Evolutionary conservation across 2,797 vertebrate genomes (phyloP).

Genomic region (Trachurus trachurus): DNA sequence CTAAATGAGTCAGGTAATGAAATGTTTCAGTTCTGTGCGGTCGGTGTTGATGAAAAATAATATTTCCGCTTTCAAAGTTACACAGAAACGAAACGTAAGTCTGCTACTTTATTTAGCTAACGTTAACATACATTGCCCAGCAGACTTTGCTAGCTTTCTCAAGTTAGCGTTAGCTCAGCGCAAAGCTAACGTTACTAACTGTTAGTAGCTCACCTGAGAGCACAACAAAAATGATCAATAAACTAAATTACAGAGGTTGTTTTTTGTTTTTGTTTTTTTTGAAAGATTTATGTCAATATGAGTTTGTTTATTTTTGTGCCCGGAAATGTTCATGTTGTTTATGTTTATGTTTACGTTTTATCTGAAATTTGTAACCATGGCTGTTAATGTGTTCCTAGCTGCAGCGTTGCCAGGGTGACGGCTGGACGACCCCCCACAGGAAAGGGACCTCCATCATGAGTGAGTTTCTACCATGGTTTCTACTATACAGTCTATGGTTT

Average conservation of each 20-base stretch:
- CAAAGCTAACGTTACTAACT: background rate
- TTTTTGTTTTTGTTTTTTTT: no score
- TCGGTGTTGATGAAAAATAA: no score
- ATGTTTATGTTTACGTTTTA: background rate
- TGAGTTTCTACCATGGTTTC: conserved; percentile 21
- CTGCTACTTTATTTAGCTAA: background rate
- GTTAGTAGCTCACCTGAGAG: background rate
- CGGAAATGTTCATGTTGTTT: background rate
- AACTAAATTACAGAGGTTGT: no score
- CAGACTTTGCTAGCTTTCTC: background rate
- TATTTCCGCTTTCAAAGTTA: background rate
- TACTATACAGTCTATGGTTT: no score
- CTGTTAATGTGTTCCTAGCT: background rate
- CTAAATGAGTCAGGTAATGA: background rate
- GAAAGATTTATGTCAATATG: no score
- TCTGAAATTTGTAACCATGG: background rate
- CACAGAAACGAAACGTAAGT: no score
- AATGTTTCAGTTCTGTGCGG: background rate
- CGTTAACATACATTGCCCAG: background rate
- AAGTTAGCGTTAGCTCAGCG: background rate
- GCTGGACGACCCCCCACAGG: background rate
- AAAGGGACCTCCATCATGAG: background rate
- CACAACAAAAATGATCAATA: no score
- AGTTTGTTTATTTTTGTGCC: background rate
- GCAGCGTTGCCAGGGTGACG: background rate